Evolutionary conservation across 2,113 vertebrate species (phyloP).

Genomic region (Phaetusa simplex): DNA sequence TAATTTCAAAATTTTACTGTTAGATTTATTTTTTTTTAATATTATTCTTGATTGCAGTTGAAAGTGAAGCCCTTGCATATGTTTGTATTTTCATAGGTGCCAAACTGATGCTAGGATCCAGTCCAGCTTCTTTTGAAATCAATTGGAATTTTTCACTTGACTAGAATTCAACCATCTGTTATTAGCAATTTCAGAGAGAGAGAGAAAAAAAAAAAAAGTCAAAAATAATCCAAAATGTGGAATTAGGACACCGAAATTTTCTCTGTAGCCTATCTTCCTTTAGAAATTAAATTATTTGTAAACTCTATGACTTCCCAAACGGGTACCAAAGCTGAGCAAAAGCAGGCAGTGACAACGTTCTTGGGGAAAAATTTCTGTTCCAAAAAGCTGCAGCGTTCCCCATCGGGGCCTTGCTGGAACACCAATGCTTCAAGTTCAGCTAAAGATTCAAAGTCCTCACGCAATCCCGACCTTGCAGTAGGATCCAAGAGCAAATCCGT

Average conservation of each 20-base stretch:
- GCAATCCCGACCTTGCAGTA: not conserved
- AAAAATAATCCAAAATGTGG: not conserved
- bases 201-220: not conserved
- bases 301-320: not conserved
- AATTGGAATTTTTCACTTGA: constrained; percentile 61
- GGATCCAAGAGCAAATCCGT: not conserved
- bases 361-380: not conserved
- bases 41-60: not conserved
- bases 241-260: not conserved
- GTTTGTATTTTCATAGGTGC: constrained; percentile 51
- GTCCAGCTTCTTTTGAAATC: constrained; percentile 59
- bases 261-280: not conserved
- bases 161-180: constrained; percentile 58
- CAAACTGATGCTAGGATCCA: constrained; percentile 59
- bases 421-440: not conserved
- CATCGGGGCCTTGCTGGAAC: not conserved
- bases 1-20: not conserved
- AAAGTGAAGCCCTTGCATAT: constrained; percentile 27
- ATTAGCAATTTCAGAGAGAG: constrained; percentile 29
- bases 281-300: not conserved
- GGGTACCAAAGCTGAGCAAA: not conserved
- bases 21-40: not conserved
- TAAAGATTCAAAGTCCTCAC: not conserved
- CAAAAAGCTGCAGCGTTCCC: accelerated
- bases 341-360: not conserved